Conservation (phyloP, 2,113 vertebrate genomes). For the Chaetodon auriga region DNA sequence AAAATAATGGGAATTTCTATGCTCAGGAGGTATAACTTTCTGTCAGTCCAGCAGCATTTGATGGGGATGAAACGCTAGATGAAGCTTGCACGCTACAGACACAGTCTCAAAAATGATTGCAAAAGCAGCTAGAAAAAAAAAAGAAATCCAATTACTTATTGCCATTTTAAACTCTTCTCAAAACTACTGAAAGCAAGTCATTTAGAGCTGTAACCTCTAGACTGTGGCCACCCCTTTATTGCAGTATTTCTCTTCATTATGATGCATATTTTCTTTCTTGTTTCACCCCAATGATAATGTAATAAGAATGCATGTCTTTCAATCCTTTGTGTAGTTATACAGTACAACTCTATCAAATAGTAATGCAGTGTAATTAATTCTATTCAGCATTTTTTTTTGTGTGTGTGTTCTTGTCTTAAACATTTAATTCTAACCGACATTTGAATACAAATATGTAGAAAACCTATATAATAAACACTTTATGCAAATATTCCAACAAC, state of each 20-base stretch:
- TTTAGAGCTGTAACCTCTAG: conserved; percentile 19
- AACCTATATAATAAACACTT: too few species aligned
- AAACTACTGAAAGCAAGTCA: conserved; percentile 39
- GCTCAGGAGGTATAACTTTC: neutral
- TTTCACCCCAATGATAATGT: neutral
- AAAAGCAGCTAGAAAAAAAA: conserved; percentile 52
- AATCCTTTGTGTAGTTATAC: neutral
- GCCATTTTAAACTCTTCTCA: conserved; percentile 51
- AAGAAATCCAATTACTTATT: conserved; percentile 62
- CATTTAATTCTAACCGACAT: neutral
- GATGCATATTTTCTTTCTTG: conserved; percentile 1
- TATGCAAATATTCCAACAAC: neutral
- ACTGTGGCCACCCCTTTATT: neutral
- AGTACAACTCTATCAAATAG: neutral
- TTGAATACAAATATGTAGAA: neutral
- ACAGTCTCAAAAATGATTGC: conserved; percentile 22
- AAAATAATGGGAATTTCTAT: conserved; percentile 26
- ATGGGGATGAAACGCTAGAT: conserved; percentile 51
- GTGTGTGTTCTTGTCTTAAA: neutral
- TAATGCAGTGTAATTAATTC: neutral
- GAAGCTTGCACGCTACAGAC: conserved; percentile 14
- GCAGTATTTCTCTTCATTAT: conserved; percentile 6
- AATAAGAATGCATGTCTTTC: neutral
- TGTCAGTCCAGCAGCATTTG: conserved; percentile 43
- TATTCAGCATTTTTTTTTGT: neutral